Evolutionary conservation across 2,113 vertebrate genomes (phyloP).

Genomic region (Gobius niger): DNA sequence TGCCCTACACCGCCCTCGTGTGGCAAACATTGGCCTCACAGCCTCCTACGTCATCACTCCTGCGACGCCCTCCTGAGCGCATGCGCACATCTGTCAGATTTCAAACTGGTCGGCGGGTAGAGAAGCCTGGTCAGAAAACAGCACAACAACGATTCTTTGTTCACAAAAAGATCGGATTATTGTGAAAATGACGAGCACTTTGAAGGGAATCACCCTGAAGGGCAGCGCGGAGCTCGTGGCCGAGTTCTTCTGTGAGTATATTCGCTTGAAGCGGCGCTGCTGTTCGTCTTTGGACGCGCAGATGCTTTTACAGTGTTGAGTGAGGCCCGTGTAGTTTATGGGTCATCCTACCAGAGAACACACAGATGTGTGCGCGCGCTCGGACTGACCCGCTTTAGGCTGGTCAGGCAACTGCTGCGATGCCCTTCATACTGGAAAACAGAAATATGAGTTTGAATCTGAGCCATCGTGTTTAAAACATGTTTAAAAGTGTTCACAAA

Average conservation of each 20-base stretch:
- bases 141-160: background rate
- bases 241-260: slow-evolving; percentile 91
- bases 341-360: background rate
- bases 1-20: slow-evolving; percentile 29
- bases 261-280: background rate
- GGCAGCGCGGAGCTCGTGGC: slow-evolving; percentile 91
- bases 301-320: background rate
- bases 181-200: slow-evolving; percentile 70
- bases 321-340: background rate
- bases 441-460: background rate
- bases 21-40: slow-evolving; percentile 22
- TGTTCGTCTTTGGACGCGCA: background rate
- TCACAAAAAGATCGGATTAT: accelerated
- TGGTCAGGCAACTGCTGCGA: background rate
- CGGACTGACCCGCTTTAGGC: background rate
- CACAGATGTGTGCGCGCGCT: background rate
- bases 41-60: slow-evolving; percentile 28
- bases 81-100: slow-evolving; percentile 53
- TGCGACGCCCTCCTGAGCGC: slow-evolving; percentile 17
- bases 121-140: background rate
- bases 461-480: background rate
- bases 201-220: slow-evolving; percentile 86
- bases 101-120: slow-evolving; percentile 74
- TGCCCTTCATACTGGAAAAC: background rate
- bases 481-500: background rate